phyloP scores from a whole-genome alignment of 2,797 vertebrate genomes.

The Pantherophis vulpinus region DNA sequence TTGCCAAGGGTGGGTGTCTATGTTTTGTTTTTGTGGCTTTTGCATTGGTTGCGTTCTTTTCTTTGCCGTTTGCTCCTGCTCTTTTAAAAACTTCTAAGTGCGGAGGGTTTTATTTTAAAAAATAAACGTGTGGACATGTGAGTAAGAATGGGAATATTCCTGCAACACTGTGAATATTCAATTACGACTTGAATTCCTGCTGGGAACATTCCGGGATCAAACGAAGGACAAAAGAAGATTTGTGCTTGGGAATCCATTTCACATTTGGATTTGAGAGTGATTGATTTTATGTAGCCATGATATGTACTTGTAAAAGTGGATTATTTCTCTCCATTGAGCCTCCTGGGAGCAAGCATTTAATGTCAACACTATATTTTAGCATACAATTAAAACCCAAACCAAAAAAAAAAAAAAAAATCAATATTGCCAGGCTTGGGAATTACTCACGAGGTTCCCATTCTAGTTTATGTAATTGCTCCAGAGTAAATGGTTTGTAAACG shows the following conservation, averaged over 20 bases:
- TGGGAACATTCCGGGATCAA: constrained; percentile 74
- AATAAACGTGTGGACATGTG: neutral
- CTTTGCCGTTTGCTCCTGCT: neutral
- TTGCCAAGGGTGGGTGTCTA: too few species aligned
- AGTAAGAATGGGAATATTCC: neutral
- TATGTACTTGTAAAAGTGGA: constrained; percentile 51
- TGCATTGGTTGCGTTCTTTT: neutral
- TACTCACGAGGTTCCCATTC: constrained; percentile 4
- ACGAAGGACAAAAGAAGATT: constrained; percentile 48
- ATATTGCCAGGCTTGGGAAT: neutral
- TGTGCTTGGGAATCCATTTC: constrained; percentile 44
- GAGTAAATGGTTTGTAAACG: neutral
- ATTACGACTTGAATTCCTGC: constrained; percentile 69
- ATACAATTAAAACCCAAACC: constrained; percentile 49
- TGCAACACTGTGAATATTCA: constrained; percentile 36
- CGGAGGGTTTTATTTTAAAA: neutral
- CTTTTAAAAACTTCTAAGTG: neutral
- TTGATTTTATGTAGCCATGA: constrained; percentile 51
- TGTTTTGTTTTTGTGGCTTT: neutral
- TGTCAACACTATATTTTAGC: constrained; percentile 40
- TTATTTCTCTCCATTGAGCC: constrained; percentile 46
- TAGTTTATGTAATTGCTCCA: neutral
- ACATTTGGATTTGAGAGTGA: constrained; percentile 51
- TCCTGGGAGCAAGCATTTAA: constrained; percentile 51
- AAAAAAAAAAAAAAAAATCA: constrained; percentile 17